Base-by-base conservation (phyloP, 2,888 invertebrate species). In the Subacronicta megacephala region DNA sequence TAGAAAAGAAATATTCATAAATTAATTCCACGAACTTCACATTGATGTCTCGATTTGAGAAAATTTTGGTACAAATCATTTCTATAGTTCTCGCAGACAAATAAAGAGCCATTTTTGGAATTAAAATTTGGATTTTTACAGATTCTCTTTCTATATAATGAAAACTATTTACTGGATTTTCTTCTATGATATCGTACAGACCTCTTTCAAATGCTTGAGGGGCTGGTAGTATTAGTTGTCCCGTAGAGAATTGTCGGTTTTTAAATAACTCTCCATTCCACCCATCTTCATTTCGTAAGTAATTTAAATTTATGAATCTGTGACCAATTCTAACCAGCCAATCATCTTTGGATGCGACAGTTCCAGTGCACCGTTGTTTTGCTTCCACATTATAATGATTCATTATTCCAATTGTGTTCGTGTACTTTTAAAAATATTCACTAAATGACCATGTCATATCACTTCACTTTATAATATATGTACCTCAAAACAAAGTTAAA, bases 321-420 rank as follows among this genome's bases (percentile, higher is more conserved):
- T 66, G 49, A 3, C 60, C 65, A 7, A 66, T 53, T 33, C n/a
- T 31, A 7, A 66, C 16, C 0, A 52, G 13, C 65, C 65, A 64
- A 16, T 64, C 60, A 7, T 49, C 41, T 37, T 26, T 42, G n/a
- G n/a, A n/a, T n/a, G n/a, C n/a, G n/a, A n/a, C n/a, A 0, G 64
- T 56, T 29, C 56, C 52, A 3, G 56, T 42, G 31, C 66, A 63
- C 7, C 40, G 46, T 9, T 59, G 20, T 26, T 36, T 16, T 20
- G 47, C 5, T 7, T 44, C 38, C 7, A 37, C 7, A 13, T 44
- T 36, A 15, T 7, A 29, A 18, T 13, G 20, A 0, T 15, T 36
- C 64, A 65, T 47, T 3, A 36, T 43, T 0, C 2, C 0, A 16
- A 12, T 0, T 33, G 13, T 7, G 1, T 26, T n/a, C 5, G 6